These are phyloP conservation scores for Lithophane socia DNA, from an alignment of 2,888 invertebrate genomes.

Conservation along the genomic window DNA sequence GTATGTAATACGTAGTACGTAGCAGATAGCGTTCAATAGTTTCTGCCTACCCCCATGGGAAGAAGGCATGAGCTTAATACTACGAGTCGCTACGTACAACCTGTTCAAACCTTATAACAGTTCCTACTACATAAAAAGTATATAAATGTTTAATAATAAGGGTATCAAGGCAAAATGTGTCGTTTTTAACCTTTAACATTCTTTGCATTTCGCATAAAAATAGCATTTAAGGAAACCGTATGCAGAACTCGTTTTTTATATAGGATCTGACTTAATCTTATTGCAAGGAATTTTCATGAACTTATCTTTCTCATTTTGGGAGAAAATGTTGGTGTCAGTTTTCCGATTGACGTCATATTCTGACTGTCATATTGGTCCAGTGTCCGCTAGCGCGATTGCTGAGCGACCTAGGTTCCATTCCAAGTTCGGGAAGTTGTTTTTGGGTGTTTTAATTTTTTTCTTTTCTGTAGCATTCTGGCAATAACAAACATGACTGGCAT, in stretches of 20 bases:
- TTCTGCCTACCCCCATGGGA: too few species aligned
- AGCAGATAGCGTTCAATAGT: too few species aligned
- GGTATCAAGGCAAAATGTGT: not conserved
- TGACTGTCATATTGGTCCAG: not conserved
- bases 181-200: constrained; percentile 13
- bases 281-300: not conserved
- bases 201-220: constrained; percentile 13
- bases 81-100: not conserved
- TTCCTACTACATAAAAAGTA: not conserved
- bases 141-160: constrained; percentile 17
- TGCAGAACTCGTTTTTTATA: constrained; percentile 17
- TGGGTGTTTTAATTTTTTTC: not conserved
- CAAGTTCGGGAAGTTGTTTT: not conserved
- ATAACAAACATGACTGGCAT: not conserved
- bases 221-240: not conserved
- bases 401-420: not conserved
- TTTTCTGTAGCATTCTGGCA: not conserved
- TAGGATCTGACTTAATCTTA: not conserved
- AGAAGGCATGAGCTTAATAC: too few species aligned
- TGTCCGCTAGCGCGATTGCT: too few species aligned
- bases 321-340: not conserved
- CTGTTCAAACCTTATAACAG: not conserved
- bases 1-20: too few species aligned
- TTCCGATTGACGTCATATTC: not conserved
- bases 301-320: not conserved